Percentiles rank a stretch among this genome's conserved stretches.
Conservation (phyloP, 2,113 vertebrate genomes). For the Entelurus aequoreus region DNA sequence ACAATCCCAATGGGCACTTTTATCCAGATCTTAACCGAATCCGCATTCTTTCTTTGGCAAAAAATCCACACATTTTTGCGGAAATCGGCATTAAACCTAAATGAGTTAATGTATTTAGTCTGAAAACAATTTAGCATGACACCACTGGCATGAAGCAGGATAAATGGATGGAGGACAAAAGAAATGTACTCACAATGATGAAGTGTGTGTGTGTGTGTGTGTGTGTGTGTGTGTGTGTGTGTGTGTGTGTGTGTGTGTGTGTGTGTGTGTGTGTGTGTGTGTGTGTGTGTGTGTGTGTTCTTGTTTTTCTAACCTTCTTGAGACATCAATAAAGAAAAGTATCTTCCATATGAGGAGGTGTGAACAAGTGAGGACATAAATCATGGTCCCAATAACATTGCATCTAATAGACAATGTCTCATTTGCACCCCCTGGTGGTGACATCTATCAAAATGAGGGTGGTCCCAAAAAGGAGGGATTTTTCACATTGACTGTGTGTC, state of each 20-base stretch:
- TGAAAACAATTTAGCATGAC: too few species aligned
- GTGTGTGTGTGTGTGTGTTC: neutral
- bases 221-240: neutral
- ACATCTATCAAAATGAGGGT: too few species aligned
- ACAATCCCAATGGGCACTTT: neutral
- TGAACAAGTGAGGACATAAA: too few species aligned
- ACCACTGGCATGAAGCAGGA: neutral
- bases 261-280: neutral
- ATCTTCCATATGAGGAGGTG: too few species aligned
- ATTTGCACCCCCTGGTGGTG: too few species aligned
- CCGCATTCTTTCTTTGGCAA: neutral
- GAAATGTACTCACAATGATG: neutral
- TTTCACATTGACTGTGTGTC: too few species aligned
- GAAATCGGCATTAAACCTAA: too few species aligned
- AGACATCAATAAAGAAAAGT: too few species aligned
- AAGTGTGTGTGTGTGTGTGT: neutral
- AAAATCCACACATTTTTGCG: neutral
- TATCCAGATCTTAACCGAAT: neutral
- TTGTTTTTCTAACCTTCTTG: too few species aligned
- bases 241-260: neutral
- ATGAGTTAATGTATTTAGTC: neutral
- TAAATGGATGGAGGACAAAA: neutral
- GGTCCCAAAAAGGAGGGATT: too few species aligned
- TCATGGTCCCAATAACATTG: too few species aligned
- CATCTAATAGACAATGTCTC: too few species aligned